Base-by-base conservation (phyloP, 2,113 vertebrate species). In the Laterallus jamaicensis region DNA sequence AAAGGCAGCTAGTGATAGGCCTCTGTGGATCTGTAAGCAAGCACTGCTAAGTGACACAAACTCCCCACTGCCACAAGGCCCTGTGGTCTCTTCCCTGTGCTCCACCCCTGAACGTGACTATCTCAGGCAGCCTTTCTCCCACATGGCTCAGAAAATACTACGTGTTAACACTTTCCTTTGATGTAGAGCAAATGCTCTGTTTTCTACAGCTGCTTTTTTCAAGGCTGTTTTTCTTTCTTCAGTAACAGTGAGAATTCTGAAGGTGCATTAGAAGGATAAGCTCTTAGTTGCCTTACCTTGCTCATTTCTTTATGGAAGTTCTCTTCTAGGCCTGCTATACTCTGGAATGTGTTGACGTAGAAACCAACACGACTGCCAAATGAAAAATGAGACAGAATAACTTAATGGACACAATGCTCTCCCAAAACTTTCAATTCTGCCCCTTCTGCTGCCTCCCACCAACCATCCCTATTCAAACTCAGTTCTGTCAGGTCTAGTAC, bases 321-420 rank as follows among this genome's bases (percentile, higher is more conserved):
- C 96, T 99, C 99, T 94, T 99, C 99, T 93, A 99, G 98, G 62
- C 99, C 99, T 1, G 99, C 98, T 91, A 99, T 98, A 97, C 99
- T 99, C 98, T 99, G 99, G 98, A 99, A 99, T 82, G 99, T 99
- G 98, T 99, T 99, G 97, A 99, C 99, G 4, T 99, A 99, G 97
- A 99, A 99, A 91, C 99, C 99, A 93, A 99, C 99, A 76, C 99
- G 99, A 97, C 99, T 99, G 93, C 9, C 75, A 91, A 93, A 96
- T 40, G 42, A 89, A 79, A 97, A 87, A 89, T 17, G 70, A 95
- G 39, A 84, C 49, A 80, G 60, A 93, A 88, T 26, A 77, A 79
- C 54, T 85, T 91, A 93, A 67, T 73, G 67, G 71, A 82, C 37
- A 60, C 8, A 81, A 18, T 28, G 49, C 8, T 68, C 60, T 58